A percentile compares a stretch with the other conserved stretches of the same genome.
Conservation (phyloP, 2,797 vertebrate genomes). For the Hapalemur alaotrensis region DNA sequence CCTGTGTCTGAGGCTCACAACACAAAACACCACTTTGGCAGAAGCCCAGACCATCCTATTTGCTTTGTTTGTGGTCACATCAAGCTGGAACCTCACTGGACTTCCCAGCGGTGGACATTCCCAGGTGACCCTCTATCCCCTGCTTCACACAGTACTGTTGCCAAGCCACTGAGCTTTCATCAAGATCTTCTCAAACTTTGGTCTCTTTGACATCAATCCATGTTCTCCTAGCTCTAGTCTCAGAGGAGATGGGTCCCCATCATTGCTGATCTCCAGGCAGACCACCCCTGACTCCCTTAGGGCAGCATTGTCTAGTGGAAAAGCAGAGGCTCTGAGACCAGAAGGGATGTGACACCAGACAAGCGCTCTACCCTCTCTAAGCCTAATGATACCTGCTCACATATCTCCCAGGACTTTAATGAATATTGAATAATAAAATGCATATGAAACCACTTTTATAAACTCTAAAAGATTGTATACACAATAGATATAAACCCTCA, state of each 20-base stretch:
- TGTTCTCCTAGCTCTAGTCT: neutral
- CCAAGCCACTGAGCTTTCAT: neutral
- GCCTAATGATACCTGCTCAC: neutral
- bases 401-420: neutral
- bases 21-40: neutral
- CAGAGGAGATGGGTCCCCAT: neutral
- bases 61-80: neutral
- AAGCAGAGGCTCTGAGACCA: neutral
- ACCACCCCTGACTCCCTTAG: neutral
- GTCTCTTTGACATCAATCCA: neutral
- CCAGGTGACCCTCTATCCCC: neutral
- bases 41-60: neutral
- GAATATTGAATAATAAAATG: neutral
- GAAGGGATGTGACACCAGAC: neutral
- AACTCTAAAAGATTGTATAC: neutral
- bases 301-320: neutral
- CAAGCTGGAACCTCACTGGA: neutral
- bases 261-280: neutral
- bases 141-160: neutral
- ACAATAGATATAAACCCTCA: neutral
- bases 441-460: neutral
- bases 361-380: neutral
- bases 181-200: conserved; percentile 8
- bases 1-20: neutral
- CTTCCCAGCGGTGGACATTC: neutral